Percentiles rank a stretch among this genome's conserved stretches.
phyloP scores from a whole-genome alignment of 2,113 vertebrate genomes.

The Mustela nigripes region DNA sequence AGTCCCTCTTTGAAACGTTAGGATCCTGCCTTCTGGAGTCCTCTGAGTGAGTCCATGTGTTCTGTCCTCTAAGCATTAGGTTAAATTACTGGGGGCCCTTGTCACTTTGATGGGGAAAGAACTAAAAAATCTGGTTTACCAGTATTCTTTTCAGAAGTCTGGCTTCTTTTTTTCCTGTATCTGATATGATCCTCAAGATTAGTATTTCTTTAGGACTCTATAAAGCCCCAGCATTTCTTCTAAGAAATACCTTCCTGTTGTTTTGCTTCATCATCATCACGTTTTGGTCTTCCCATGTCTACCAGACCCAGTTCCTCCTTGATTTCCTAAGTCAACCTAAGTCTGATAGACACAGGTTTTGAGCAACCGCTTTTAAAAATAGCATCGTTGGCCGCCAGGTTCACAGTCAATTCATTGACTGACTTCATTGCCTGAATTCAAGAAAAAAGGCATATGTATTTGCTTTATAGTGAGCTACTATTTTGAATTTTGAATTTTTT shows the following conservation, averaged over 20 bases:
- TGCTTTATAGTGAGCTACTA: not conserved
- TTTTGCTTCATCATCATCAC: not conserved
- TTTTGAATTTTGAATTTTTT: not conserved
- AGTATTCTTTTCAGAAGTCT: not conserved
- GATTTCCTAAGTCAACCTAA: not conserved
- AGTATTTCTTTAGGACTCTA: not conserved
- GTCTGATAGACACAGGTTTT: not conserved
- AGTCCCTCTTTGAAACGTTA: not conserved
- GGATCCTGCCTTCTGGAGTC: not conserved
- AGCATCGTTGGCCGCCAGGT: not conserved
- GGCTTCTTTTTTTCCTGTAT: not conserved
- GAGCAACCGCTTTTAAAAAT: not conserved
- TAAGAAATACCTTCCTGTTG: not conserved
- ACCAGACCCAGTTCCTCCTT: not conserved
- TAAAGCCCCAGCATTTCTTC: not conserved
- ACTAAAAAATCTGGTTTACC: not conserved
- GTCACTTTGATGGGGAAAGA: not conserved
- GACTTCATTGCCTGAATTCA: not conserved
- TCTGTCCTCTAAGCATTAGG: not conserved
- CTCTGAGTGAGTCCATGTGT: not conserved
- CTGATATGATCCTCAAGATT: not conserved
- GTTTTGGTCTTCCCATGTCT: not conserved
- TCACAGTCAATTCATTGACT: not conserved
- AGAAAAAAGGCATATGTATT: not conserved
- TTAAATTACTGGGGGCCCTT: not conserved